Evolutionary conservation across 2,888 invertebrate species (phyloP).

Genomic region (Ochropleura plecta): DNA sequence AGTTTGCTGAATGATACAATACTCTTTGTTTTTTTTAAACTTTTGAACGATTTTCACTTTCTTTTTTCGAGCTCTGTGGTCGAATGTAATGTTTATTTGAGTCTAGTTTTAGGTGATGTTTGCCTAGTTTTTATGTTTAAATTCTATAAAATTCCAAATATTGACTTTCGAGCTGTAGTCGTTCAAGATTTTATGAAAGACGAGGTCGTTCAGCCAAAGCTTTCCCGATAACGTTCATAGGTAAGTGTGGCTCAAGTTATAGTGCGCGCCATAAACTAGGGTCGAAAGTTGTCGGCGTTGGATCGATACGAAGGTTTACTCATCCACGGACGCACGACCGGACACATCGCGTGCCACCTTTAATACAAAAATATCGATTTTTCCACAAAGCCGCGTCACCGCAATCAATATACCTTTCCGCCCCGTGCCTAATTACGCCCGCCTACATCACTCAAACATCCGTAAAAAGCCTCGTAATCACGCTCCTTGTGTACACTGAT

Average conservation of each 20-base stretch:
- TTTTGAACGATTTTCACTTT: not conserved
- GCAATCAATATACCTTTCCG: constrained; percentile 91
- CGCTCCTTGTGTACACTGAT: constrained; percentile 74
- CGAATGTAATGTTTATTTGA: constrained; percentile 8
- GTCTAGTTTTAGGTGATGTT: constrained; percentile 11
- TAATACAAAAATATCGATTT: constrained; percentile 90
- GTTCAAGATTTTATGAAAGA: constrained; percentile 73
- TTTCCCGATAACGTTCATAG: constrained; percentile 72
- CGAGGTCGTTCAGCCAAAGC: constrained; percentile 70
- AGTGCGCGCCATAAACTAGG: constrained; percentile 84
- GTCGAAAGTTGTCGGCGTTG: constrained; percentile 81
- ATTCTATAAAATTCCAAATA: constrained; percentile 42
- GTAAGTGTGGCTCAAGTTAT: constrained; percentile 81
- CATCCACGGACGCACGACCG: constrained; percentile 85
- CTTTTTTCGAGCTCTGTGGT: constrained; percentile 1
- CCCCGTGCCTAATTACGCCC: constrained; percentile 90
- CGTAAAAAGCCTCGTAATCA: constrained; percentile 86
- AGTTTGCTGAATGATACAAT: constrained; percentile 1
- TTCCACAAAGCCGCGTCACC: constrained; percentile 89
- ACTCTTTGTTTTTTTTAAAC: not conserved
- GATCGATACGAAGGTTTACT: constrained; percentile 87
- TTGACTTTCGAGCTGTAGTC: constrained; percentile 54
- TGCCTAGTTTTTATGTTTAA: constrained; percentile 34
- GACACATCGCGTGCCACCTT: constrained; percentile 89
- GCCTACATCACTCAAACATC: constrained; percentile 89